Evolutionary conservation across 1,140 invertebrate genomes (phyloP), one percentile per base, ranked within the genome.

Genomic region (Tribolium castaneum): DNA sequence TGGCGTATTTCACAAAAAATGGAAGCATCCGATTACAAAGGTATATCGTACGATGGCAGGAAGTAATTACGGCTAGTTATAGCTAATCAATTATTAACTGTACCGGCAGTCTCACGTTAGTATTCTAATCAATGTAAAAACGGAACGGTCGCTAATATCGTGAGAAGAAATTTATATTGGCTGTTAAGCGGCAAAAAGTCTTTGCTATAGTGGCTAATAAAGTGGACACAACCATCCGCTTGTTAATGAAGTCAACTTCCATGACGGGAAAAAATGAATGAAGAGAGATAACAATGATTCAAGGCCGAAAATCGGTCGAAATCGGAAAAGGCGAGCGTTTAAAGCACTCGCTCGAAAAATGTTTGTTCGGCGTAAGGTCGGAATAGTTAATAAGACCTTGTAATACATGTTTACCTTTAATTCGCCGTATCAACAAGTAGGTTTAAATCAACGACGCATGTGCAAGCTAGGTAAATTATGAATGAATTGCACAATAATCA

Each of bases 351-450:
- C 39, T 9, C 3, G n/a, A 45, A 45, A 45, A 45, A 45, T 45
- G n/a, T 45, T 45, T 45, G 59, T 35, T n/a, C 9, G 14, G 59
- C 13, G 25, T 66, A 66, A 66, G 59, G 59, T 66, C 59, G 59
- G 59, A 66, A 66, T 14, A 66, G 13, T 13, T 66, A 66, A 34
- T 25, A 13, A 35, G 59, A 66, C 59, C 59, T 66, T 66, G 59
- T 66, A 66, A 66, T 66, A 66, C 59, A 66, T 66, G 59, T 66
- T 66, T 66, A 66, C 59, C 59, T 66, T 66, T 66, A 66, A 66
- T 66, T 35, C 59, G 14, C 12, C 59, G 59, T 66, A 66, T 66
- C 59, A 66, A 66, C 59, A 66, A 66, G 59, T 66, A 66, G 59
- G 59, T 66, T 66, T 66, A 45, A 66, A 66, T 35, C 59, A 12